Evolutionary conservation across 2,113 vertebrate genomes (phyloP).

Genomic region (Mus spicilegus): DNA sequence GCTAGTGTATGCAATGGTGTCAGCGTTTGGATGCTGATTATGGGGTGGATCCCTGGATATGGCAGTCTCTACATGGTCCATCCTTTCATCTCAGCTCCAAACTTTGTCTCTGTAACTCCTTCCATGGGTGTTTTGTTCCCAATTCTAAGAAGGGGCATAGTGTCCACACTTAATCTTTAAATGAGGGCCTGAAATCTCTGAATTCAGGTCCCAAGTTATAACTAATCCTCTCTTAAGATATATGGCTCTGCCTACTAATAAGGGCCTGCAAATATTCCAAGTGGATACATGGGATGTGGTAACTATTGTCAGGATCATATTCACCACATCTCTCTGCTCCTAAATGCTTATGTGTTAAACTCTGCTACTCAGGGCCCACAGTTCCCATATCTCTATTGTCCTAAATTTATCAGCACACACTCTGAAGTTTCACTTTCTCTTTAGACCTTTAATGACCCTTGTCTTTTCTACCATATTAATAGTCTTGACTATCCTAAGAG

Average conservation of each 20-base stretch:
- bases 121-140: too few species aligned
- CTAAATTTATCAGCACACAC: conserved; percentile 7
- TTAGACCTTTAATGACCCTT: neutral
- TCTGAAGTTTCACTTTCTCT: neutral
- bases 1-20: too few species aligned
- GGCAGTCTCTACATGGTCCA: too few species aligned
- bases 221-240: conserved; percentile 34
- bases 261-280: neutral
- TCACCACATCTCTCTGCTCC: conserved; percentile 12
- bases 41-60: too few species aligned
- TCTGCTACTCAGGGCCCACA: neutral
- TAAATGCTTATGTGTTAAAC: neutral
- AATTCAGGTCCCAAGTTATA: neutral
- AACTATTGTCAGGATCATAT: neutral
- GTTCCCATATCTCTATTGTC: neutral
- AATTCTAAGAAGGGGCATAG: too few species aligned
- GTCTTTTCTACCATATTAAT: neutral
- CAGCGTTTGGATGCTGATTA: too few species aligned
- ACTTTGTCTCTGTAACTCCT: too few species aligned
- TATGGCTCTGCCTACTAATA: neutral
- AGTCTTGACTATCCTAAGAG: neutral
- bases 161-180: conserved; percentile 22
- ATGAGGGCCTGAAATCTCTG: neutral
- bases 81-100: too few species aligned
- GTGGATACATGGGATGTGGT: neutral